Base-by-base conservation (phyloP, 2,797 vertebrate species). In the Eidolon dupreanum region DNA sequence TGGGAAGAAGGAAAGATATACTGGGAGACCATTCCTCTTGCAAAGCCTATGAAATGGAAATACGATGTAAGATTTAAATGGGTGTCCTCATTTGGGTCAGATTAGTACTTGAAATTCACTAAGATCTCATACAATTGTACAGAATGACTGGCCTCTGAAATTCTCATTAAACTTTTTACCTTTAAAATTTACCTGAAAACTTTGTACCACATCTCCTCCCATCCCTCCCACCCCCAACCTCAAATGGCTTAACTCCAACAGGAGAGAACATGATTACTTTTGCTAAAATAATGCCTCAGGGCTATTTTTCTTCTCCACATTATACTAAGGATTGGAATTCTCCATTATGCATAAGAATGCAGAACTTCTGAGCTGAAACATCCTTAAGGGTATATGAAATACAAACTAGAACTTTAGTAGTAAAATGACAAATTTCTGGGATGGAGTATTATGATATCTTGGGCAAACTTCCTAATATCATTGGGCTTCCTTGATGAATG, bases 1-100 rank as follows among this genome's bases (percentile, higher is more conserved):
- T 81, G 65, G 15, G 22, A 92, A 77, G 1, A 92, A 84, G n/a
- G 65, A 84, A 79, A 77, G 74, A 89, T 86, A 49, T 31, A 59
- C 26, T 55, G 20, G 15, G 49, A 95, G 7, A 31, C 2, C 71
- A 65, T 78, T 11, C 17, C 6, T 63, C 43, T 59, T 46, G 2
- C 11, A 92, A 20, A 88, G 19, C 11, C 63, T 33, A 2, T 49
- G 19, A 71, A 92, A 79, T 75, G 15, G 65, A 96, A 90, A 90
- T 31, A 19, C 5, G 4, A 51, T 70, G 26, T 55, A 61, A 75
- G 20, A 43, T n/a, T 61, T 19, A 88, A 3, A 68, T 41, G 5
- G 26, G 20, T 55, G 65, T 85, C 31, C 68, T 90, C 11, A 4
- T 77, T 84, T 85, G 51, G 17, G 20, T 74, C 24, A 90, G 49